Evolutionary conservation across 2,113 vertebrate species (phyloP).

Genomic region (Ivindomyrus marchei): DNA sequence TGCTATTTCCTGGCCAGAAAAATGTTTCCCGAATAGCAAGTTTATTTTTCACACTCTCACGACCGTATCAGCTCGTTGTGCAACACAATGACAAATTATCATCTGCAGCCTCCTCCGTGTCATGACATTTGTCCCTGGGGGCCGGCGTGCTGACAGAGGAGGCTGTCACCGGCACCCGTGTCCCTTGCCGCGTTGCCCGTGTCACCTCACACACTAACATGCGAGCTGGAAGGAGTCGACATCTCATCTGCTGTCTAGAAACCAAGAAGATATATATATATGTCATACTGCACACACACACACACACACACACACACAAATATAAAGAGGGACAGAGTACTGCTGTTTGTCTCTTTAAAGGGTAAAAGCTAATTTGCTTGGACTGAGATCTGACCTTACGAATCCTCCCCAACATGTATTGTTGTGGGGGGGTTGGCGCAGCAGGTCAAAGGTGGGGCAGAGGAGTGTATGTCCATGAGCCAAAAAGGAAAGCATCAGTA

Average conservation of each 20-base stretch:
- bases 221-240: neutral
- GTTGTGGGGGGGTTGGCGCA: neutral
- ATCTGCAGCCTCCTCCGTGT: neutral
- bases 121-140: conserved; percentile 1
- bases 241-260: neutral
- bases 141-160: neutral
- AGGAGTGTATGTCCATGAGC: neutral
- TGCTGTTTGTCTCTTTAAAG: neutral
- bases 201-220: conserved; percentile 2
- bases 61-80: neutral
- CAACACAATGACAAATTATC: conserved; percentile 10
- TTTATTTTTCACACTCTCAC: neutral
- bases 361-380: neutral
- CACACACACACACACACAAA: neutral
- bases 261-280: neutral
- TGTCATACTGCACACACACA: neutral
- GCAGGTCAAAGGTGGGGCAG: neutral
- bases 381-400: neutral
- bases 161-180: neutral
- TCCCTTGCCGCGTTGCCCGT: neutral
- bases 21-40: neutral
- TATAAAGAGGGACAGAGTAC: neutral
- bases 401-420: neutral
- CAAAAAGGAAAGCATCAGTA: neutral
- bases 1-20: neutral